phyloP scores from a whole-genome alignment of 2,797 vertebrate species.

The Etheostoma perlongum region DNA sequence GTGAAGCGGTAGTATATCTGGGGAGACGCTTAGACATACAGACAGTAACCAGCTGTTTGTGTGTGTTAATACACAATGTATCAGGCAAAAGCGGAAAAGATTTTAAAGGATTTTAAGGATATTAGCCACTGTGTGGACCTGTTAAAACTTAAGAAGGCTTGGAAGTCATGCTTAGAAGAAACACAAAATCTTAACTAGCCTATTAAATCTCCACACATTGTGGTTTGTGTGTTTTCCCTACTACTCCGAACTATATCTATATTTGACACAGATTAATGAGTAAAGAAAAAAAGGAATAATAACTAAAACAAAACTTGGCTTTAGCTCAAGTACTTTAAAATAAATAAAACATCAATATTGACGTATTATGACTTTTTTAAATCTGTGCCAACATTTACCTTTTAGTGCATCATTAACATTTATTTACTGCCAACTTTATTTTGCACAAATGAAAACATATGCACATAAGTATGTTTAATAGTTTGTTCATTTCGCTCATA shows the following conservation, averaged over 20 bases:
- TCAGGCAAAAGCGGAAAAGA: slow-evolving; percentile 1
- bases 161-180: slow-evolving; percentile 22
- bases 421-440: no score
- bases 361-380: no score
- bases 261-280: not conserved
- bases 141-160: slow-evolving; percentile 20
- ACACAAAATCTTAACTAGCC: slow-evolving; percentile 18
- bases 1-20: slow-evolving; percentile 18
- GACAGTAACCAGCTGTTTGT: slow-evolving; percentile 58
- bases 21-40: slow-evolving; percentile 30
- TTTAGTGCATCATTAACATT: not conserved
- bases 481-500: no score
- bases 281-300: not conserved
- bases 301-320: not conserved
- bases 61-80: slow-evolving; percentile 20
- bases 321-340: not conserved
- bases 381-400: not conserved
- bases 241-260: not conserved
- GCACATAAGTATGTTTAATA: no score
- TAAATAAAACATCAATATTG: not conserved
- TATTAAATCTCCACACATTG: slow-evolving; percentile 49
- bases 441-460: no score
- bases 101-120: slow-evolving; percentile 15
- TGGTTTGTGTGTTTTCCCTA: slow-evolving; percentile 17
- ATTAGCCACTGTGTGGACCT: slow-evolving; percentile 25